Percentiles rank a stretch among this genome's conserved stretches.
phyloP scores from a whole-genome alignment of 1,140 invertebrate species.

The Rhagoletis pomonella region DNA sequence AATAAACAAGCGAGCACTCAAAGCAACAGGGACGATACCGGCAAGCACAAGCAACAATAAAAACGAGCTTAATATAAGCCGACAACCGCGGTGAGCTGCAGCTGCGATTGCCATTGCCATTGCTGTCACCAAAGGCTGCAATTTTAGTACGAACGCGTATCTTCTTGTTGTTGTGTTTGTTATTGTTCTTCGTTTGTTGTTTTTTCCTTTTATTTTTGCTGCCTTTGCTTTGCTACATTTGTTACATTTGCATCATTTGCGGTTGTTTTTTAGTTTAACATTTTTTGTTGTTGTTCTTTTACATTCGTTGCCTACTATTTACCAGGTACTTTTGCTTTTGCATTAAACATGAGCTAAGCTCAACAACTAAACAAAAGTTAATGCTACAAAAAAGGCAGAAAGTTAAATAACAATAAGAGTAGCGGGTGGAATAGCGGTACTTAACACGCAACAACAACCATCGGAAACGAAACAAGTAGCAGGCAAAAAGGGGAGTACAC shows the following conservation, averaged over 20 bases:
- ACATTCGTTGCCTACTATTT: background rate
- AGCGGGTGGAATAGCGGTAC: background rate
- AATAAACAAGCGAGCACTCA: background rate
- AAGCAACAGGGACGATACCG: background rate
- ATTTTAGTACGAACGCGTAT: background rate
- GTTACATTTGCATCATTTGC: background rate
- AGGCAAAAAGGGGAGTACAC: background rate
- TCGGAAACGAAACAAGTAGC: constrained; percentile 14
- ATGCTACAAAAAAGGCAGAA: background rate
- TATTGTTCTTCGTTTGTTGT: background rate
- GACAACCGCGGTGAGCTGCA: background rate
- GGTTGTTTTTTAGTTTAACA: background rate
- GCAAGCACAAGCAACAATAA: background rate
- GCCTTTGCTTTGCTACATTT: background rate
- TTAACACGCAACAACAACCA: background rate
- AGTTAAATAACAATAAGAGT: background rate
- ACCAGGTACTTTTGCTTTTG: background rate
- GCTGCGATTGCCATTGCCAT: background rate
- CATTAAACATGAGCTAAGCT: constrained; percentile 6
- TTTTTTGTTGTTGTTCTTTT: background rate
- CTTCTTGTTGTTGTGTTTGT: background rate
- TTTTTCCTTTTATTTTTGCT: background rate
- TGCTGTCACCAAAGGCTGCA: background rate
- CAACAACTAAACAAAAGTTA: background rate
- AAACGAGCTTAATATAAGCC: background rate